Evolutionary conservation across 2,797 vertebrate species (phyloP).

Genomic region (Hylomyscus alleni): DNA sequence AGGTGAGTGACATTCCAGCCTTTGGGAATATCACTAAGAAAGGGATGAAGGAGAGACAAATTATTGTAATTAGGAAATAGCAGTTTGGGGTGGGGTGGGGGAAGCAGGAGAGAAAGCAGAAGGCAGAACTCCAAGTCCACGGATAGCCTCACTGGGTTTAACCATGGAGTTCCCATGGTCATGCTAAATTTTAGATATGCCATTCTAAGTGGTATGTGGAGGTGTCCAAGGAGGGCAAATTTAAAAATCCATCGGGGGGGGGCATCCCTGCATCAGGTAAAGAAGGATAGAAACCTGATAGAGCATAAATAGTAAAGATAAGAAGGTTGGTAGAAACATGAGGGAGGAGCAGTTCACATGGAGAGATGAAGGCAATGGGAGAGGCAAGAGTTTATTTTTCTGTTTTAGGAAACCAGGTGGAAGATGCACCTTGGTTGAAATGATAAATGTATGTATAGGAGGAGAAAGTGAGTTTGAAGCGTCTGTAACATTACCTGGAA

Average conservation of each 20-base stretch:
- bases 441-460: conserved; percentile 6
- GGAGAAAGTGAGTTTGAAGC: conserved; percentile 45
- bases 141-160: background rate
- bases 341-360: conserved; percentile 56
- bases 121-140: background rate
- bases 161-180: background rate
- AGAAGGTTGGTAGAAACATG: background rate
- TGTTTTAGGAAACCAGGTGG: conserved; percentile 44
- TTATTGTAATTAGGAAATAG: background rate
- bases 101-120: background rate
- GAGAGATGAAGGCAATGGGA: conserved; percentile 47
- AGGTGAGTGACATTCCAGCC: background rate
- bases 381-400: conserved; percentile 58
- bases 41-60: background rate
- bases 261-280: conserved; percentile 28
- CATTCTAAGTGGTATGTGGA: conserved; percentile 6
- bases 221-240: background rate
- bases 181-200: background rate
- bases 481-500: conserved; percentile 14
- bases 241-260: background rate
- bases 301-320: conserved; percentile 41
- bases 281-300: conserved; percentile 21
- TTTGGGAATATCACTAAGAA: background rate
- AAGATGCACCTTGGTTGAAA: conserved; percentile 41
- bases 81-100: background rate